phyloP scores from a whole-genome alignment of 2,888 invertebrate species.

The Flexamia atlantica region DNA sequence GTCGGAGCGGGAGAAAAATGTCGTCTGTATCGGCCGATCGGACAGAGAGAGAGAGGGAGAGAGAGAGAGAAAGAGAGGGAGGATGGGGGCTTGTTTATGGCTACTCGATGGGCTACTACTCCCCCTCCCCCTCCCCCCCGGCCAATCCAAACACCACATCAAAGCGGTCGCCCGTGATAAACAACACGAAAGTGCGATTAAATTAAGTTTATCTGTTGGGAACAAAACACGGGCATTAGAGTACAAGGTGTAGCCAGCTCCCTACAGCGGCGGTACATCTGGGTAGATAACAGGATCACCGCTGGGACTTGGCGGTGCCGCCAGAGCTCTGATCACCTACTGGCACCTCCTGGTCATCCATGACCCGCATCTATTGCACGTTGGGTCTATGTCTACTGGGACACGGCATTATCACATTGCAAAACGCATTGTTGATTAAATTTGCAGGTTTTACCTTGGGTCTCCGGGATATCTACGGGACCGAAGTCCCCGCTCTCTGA shows the following conservation, averaged over 20 bases:
- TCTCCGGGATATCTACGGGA: no score
- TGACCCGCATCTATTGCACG: no score
- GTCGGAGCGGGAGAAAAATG: conserved; percentile 50
- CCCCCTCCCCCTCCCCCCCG: conserved; percentile 19
- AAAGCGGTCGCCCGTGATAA: conserved; percentile 56
- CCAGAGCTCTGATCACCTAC: neutral
- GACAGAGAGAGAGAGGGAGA: conserved; percentile 27
- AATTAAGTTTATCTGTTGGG: conserved; percentile 57
- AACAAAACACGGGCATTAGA: conserved; percentile 58
- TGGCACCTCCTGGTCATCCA: no score
- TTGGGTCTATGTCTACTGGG: no score
- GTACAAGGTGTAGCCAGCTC: conserved; percentile 54
- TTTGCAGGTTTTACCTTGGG: no score
- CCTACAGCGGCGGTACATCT: conserved; percentile 42
- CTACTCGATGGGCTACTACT: conserved; percentile 50
- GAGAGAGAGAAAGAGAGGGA: conserved; percentile 35
- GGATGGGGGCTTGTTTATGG: conserved; percentile 57
- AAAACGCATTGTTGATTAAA: no score
- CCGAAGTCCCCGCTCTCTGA: no score
- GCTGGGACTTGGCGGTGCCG: neutral
- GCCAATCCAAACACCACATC: conserved; percentile 57
- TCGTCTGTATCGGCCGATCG: conserved; percentile 57
- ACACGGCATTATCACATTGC: no score
- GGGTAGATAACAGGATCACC: conserved; percentile 42
- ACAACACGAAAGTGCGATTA: conserved; percentile 55